These are phyloP conservation scores for Macroteleia sp. DNA, from an alignment of 2,888 invertebrate species.

Conservation along the genomic window DNA sequence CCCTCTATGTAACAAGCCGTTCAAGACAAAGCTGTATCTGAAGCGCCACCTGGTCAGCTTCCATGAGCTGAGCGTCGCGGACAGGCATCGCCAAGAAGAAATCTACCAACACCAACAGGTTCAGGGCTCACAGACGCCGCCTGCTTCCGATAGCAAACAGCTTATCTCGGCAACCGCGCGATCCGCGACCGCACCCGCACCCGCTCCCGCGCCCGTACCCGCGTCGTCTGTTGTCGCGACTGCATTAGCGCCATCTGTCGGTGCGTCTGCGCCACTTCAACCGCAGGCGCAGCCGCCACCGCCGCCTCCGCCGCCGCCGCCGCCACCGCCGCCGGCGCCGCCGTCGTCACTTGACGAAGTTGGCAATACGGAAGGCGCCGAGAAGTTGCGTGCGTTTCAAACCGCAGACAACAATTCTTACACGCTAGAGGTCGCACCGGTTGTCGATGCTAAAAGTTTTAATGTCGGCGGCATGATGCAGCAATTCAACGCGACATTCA, in stretches of 20 bases:
- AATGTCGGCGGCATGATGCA: slow-evolving; percentile 75
- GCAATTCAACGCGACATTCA: slow-evolving; percentile 81
- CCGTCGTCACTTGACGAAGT: no score
- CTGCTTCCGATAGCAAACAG: slow-evolving; percentile 54
- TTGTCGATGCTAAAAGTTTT: slow-evolving; percentile 77
- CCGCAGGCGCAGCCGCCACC: slow-evolving; percentile 57
- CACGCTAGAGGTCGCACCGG: slow-evolving; percentile 73
- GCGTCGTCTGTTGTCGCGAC: slow-evolving; percentile 48
- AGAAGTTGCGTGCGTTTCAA: slow-evolving; percentile 76
- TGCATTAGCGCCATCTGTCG: slow-evolving; percentile 39
- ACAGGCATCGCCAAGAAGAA: slow-evolving; percentile 81
- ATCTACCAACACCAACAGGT: slow-evolving; percentile 82
- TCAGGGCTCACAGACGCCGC: slow-evolving; percentile 64
- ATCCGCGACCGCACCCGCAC: slow-evolving; percentile 39
- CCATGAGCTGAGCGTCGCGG: slow-evolving; percentile 84
- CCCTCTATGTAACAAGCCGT: slow-evolving; percentile 87
- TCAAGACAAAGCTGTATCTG: slow-evolving; percentile 87
- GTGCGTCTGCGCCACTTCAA: slow-evolving; percentile 43
- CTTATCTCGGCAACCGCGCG: slow-evolving; percentile 38
- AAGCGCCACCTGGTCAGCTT: slow-evolving; percentile 86
- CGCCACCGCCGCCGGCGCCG: slow-evolving; percentile 31
- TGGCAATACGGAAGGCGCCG: slow-evolving; percentile 59
- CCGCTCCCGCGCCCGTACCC: no score
- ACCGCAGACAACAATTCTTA: slow-evolving; percentile 73
- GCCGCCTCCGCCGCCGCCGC: slow-evolving; percentile 41